These are phyloP conservation scores for Pomacea maculata DNA, from an alignment of 1,140 invertebrate genomes.

Conservation along the genomic window DNA sequence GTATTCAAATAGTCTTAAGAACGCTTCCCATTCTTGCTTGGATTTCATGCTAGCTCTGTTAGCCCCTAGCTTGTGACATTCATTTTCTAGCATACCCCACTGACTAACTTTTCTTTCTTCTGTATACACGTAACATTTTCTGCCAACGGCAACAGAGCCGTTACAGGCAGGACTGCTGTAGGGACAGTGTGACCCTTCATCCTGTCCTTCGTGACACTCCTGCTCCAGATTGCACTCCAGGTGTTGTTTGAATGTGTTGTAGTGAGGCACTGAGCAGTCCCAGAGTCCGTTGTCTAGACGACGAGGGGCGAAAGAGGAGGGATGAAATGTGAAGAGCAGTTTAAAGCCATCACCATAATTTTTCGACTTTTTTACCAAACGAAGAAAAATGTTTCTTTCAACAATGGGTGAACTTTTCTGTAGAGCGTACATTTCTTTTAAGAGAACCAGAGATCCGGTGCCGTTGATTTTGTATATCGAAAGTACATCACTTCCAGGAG, in stretches of 20 bases:
- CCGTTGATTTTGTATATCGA: not conserved
- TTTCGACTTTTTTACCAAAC: not conserved
- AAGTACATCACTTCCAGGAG: no score
- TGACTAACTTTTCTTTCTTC: not conserved
- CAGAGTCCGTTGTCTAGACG: not conserved
- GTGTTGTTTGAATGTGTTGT: constrained; percentile 8
- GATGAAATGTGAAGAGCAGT: constrained; percentile 2
- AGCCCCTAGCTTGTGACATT: not conserved
- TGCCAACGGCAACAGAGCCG: not conserved
- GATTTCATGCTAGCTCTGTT: constrained; percentile 10
- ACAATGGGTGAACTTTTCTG: not conserved
- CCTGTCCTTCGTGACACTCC: constrained; percentile 10
- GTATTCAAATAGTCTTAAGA: not conserved
- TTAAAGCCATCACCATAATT: not conserved
- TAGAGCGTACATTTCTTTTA: not conserved
- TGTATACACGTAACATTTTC: not conserved
- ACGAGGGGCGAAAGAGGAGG: not conserved
- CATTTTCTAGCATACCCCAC: not conserved
- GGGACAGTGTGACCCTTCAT: constrained; percentile 9
- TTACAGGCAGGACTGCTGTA: constrained; percentile 8
- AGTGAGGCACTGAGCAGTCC: constrained; percentile 12
- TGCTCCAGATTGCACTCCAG: constrained; percentile 5
- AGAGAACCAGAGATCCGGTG: no score
- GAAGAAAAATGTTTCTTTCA: not conserved
- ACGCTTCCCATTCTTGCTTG: not conserved